A percentile compares a stretch with the other conserved stretches of the same genome.
Conservation (phyloP, 2,797 vertebrate genomes). For the Etheostoma nigrum region DNA sequence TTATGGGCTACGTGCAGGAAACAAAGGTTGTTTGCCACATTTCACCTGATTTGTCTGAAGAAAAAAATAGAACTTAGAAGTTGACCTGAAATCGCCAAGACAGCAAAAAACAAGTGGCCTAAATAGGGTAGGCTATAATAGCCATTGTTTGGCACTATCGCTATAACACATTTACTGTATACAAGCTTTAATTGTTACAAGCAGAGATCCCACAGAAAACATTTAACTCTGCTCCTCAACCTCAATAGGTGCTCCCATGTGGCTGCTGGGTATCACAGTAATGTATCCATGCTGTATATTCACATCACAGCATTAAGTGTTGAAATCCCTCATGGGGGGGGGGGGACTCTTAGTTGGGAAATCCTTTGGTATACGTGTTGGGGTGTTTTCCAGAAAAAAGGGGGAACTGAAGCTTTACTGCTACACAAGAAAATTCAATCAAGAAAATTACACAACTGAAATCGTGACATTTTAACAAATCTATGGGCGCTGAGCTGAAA, state of each 20-base stretch:
- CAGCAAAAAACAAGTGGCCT: constrained; percentile 10
- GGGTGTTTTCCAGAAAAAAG: neutral
- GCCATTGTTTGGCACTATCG: constrained; percentile 11
- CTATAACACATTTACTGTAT: neutral
- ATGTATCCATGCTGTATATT: constrained; percentile 28
- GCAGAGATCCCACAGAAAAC: neutral
- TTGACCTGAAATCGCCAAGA: neutral
- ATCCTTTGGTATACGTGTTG: no score
- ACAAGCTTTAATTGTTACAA: neutral
- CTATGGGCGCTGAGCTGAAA: neutral
- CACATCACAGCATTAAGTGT: neutral
- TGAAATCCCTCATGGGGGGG: neutral
- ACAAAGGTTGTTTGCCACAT: constrained; percentile 31
- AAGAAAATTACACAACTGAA: neutral
- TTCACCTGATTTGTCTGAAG: constrained; percentile 15
- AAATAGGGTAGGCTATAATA: neutral
- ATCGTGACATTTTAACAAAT: neutral
- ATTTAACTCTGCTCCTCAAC: neutral
- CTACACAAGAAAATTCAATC: fast-evolving
- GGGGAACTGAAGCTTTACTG: neutral
- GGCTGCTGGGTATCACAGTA: constrained; percentile 13
- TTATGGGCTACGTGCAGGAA: constrained; percentile 35
- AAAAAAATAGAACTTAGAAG: neutral
- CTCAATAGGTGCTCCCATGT: constrained; percentile 20
- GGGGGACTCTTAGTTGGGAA: neutral